These are phyloP conservation scores for Andrena bucephala DNA, from an alignment of 2,888 invertebrate species.

Conservation along the genomic window DNA sequence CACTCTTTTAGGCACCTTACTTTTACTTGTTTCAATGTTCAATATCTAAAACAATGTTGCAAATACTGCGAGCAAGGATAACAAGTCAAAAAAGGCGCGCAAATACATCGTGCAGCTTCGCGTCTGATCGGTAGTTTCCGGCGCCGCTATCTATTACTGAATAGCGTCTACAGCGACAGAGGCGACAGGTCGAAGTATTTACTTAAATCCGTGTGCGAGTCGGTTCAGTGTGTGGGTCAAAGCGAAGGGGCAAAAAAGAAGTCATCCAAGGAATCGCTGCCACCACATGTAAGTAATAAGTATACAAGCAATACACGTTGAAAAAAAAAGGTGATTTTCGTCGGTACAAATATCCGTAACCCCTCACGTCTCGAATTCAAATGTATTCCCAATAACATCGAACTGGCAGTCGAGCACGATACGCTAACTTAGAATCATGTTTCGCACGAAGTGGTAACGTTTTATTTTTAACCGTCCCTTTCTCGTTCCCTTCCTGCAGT, in stretches of 20 bases:
- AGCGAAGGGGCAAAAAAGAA: slow-evolving; percentile 75
- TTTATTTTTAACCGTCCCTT: slow-evolving; percentile 30
- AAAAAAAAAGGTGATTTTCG: slow-evolving; percentile 47
- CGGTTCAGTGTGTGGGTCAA: slow-evolving; percentile 65
- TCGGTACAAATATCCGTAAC: slow-evolving; percentile 17
- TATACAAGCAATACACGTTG: slow-evolving; percentile 41
- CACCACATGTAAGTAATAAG: slow-evolving; percentile 66
- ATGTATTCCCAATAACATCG: slow-evolving; percentile 54
- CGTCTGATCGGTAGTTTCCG: slow-evolving; percentile 40
- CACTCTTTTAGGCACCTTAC: too few relatives aligned
- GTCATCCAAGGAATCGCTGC: slow-evolving; percentile 70
- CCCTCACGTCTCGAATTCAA: slow-evolving; percentile 40
- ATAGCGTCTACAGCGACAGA: slow-evolving; percentile 52
- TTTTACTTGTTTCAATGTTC: not conserved
- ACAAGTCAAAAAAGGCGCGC: slow-evolving; percentile 26
- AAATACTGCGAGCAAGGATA: not conserved
- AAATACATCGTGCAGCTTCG: slow-evolving; percentile 36
- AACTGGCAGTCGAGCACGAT: slow-evolving; percentile 47
- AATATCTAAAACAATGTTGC: not conserved
- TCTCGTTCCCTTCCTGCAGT: not conserved
- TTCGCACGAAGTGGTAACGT: slow-evolving; percentile 81
- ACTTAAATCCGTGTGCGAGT: slow-evolving; percentile 64
- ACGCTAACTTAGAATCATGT: slow-evolving; percentile 74
- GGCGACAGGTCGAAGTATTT: slow-evolving; percentile 65
- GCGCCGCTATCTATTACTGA: slow-evolving; percentile 31